phyloP scores from a whole-genome alignment of 2,797 vertebrate genomes.

The Emydoidea blandingii region DNA sequence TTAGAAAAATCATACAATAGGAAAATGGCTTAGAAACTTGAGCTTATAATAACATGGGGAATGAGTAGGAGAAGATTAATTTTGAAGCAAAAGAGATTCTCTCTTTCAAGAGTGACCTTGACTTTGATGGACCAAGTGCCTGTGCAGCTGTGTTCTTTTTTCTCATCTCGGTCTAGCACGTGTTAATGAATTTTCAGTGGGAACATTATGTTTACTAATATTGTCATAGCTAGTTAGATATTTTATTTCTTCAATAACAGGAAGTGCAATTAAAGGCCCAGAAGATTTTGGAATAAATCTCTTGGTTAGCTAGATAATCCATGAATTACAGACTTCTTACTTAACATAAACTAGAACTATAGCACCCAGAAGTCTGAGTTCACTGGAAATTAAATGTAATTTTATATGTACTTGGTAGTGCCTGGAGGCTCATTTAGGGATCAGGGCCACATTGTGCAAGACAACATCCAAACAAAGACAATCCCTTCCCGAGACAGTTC shows the following conservation, averaged over 20 bases:
- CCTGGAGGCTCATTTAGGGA: neutral
- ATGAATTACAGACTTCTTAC: neutral
- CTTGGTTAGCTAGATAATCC: neutral
- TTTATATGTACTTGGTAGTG: neutral
- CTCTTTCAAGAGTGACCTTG: neutral
- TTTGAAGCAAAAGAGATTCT: neutral
- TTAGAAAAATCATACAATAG: neutral
- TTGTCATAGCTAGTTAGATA: neutral
- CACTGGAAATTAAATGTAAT: neutral
- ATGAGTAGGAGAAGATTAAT: neutral
- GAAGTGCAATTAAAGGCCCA: neutral
- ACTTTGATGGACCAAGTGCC: neutral
- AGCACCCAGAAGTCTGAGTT: neutral
- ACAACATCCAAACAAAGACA: neutral
- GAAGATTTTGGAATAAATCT: neutral
- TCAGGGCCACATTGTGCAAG: neutral
- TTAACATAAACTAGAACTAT: neutral
- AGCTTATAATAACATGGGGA: neutral
- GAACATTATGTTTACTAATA: neutral
- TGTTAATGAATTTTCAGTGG: neutral
- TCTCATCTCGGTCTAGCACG: neutral
- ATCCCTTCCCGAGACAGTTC: neutral
- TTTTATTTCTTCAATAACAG: neutral
- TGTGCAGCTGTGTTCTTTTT: neutral
- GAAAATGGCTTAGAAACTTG: neutral